Evolutionary conservation across 2,888 invertebrate species (phyloP), one percentile per base, ranked within the genome.

Genomic region (Torymus tubicola): DNA sequence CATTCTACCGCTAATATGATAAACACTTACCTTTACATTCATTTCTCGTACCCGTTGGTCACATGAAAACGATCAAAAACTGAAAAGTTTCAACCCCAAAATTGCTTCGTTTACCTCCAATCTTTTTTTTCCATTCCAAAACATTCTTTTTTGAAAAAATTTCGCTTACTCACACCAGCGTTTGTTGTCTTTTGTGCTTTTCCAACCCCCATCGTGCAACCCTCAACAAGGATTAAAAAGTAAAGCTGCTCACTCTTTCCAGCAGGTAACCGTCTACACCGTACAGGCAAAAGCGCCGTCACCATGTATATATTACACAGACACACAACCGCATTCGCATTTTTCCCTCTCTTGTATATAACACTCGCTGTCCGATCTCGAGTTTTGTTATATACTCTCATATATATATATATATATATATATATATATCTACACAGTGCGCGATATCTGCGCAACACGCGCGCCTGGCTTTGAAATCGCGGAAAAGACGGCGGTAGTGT

Each of bases 181-280:
- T 31, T n/a, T 2, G 42, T 63, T 4, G 31, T 5, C 31, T 31
- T 31, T 31, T 31, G 31, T 31, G 31, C 31, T 31, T 31, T 5
- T 31, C 31, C 31, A 63, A 63, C 42, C 2, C 5, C 58, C 5
- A 42, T 18, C 10, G 2, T 11, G 18, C 52, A 16, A 16, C 53
- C 0, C 16, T n/a, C 14, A 10, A 16, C n/a, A 16, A 61, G 76
- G 55, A 76, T 70, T 76, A 76, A 76, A 76, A 69, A 57, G 57
- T 31, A 76, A 76, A 76, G 42, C 69, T 55, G 61, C 76, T 55
- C 12, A 18, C 57, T 31, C 31, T 31, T 5, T 31, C 31, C 4
- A 55, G 68, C 60, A 18, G 42, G 13, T 50, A 21, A 16, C 14
- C 31, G 31, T 31, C 2, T 31, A 5, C 3, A 5, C 31, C 2